Evolutionary conservation across 2,113 vertebrate genomes (phyloP), one percentile per base, ranked within the genome.

Genomic region (Ramphastos sulfuratus): DNA sequence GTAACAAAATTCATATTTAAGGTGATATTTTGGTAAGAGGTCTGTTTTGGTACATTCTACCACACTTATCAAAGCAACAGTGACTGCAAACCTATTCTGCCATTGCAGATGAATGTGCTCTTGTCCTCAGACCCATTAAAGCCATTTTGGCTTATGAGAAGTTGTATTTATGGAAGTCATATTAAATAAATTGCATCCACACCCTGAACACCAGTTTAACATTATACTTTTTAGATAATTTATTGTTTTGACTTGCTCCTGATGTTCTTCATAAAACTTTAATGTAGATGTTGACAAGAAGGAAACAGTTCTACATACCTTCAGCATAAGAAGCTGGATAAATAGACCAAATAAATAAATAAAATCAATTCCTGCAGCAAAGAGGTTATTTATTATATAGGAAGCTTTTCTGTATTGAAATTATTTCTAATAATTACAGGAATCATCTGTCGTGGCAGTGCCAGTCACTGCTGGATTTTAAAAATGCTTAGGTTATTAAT

Each of bases 221-320:
- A 92, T 96, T 92, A 90, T 54, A 75, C 56, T 66, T 83, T 65
- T 35, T 93, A 67, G 82, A 92, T 93, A 95, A 91, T 96, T 91
- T 50, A 89, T 93, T 76, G n/a, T 80, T 87, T 87, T 60, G 75
- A 11, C 91, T 88, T 63, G 59, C 67, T 93, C 67, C 56, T 63
- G 87, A 73, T 82, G 86, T 82, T 92, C 81, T 87, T 84, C 52
- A 63, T 93, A 67, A 95, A 96, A 82, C 42, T 65, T 92, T 89
- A 89, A 95, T 2, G 1, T 82, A 37, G 44, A 14, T 12, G 59
- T 42, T 89, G 78, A 46, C 59, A 80, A 55, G 33, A 91, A 91
- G 65, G 71, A 76, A 92, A 65, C 24, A 80, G 20, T 73, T 94
- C 81, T 76, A 28, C 61, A 10, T 81, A 6, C 24, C 39, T 30